Percentiles rank a stretch among this genome's conserved stretches.
These are phyloP conservation scores for Formicarius rufipectus DNA, from an alignment of 2,113 vertebrate species.

Conservation along the genomic window DNA sequence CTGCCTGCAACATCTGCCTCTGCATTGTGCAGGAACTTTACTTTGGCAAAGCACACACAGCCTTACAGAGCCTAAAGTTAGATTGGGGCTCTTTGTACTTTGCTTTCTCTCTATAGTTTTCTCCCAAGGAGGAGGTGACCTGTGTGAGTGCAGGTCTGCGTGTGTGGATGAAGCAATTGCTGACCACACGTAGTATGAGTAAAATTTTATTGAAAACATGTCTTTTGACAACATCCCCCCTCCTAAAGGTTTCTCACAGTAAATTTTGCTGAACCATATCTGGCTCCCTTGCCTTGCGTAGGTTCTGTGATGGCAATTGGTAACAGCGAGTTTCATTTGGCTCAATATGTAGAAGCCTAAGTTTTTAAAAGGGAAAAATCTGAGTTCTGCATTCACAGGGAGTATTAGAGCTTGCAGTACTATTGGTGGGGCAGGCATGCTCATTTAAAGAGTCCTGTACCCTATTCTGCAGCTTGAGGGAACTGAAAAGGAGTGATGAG, in stretches of 20 bases:
- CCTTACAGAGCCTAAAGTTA: background rate
- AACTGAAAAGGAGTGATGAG: background rate
- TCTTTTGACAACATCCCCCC: background rate
- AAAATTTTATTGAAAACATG: background rate
- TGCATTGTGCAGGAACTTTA: slow-evolving; percentile 2
- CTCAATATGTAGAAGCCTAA: background rate
- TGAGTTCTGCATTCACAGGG: background rate
- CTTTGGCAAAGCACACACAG: background rate
- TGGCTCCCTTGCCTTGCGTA: slow-evolving; percentile 1
- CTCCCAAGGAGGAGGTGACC: background rate
- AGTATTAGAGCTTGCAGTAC: background rate
- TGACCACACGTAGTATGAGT: background rate
- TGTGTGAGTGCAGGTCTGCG: background rate
- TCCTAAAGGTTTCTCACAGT: background rate
- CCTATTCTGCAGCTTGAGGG: background rate
- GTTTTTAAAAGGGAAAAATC: slow-evolving; percentile 21
- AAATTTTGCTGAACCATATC: slow-evolving; percentile 6
- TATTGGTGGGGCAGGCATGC: background rate
- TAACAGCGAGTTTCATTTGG: background rate
- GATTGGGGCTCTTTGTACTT: background rate
- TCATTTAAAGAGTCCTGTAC: slow-evolving; percentile 5
- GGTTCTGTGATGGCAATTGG: slow-evolving; percentile 10
- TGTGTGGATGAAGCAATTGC: background rate
- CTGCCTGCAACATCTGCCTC: slow-evolving; percentile 45
- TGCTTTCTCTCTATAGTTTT: background rate